Evolutionary conservation across 2,113 vertebrate genomes (phyloP).

Genomic region (Turnix velox): DNA sequence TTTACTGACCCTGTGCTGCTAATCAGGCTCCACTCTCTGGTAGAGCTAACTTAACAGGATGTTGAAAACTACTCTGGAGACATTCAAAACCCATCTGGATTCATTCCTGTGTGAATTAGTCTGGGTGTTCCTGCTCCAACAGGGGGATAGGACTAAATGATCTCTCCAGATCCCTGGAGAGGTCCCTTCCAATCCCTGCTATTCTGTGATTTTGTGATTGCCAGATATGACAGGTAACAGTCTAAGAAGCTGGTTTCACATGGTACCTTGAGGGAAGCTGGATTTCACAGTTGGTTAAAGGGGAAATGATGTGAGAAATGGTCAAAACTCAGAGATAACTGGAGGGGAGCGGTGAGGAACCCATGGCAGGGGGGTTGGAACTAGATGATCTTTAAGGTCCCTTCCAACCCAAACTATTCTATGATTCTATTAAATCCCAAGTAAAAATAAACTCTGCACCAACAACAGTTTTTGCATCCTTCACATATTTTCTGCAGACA

Average conservation of each 20-base stretch:
- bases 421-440: too few species aligned
- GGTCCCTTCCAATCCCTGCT: too few species aligned
- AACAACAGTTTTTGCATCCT: neutral
- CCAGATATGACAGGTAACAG: neutral
- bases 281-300: neutral
- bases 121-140: too few species aligned
- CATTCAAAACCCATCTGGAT: too few species aligned
- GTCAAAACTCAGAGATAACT: neutral
- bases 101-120: too few species aligned
- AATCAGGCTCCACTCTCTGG: neutral
- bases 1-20: neutral
- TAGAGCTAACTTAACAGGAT: neutral
- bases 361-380: too few species aligned
- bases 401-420: too few species aligned
- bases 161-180: too few species aligned
- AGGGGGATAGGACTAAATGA: too few species aligned
- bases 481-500: neutral
- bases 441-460: neutral
- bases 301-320: neutral
- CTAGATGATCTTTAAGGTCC: too few species aligned
- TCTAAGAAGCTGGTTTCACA: neutral
- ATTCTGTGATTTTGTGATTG: too few species aligned
- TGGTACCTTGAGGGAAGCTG: neutral
- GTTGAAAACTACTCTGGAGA: neutral
- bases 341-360: neutral